Evolutionary conservation across 1,140 invertebrate species (phyloP).

Genomic region (Camponotus pennsylvanicus): DNA sequence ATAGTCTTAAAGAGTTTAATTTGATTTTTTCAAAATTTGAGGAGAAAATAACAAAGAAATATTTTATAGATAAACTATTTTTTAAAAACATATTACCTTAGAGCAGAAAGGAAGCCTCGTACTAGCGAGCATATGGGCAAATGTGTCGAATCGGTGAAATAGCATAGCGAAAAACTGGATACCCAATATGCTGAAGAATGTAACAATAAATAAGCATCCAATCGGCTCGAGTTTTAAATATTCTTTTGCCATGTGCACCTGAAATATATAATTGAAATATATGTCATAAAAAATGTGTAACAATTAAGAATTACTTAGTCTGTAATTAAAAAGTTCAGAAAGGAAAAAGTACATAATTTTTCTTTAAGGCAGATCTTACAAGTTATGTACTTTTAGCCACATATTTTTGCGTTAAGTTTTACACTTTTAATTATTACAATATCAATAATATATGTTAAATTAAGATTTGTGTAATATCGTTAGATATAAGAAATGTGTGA

Average conservation of each 20-base stretch:
- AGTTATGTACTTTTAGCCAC: neutral
- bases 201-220: slow-evolving; percentile 81
- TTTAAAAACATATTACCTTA: slow-evolving; percentile 67
- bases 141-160: slow-evolving; percentile 93
- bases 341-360: neutral
- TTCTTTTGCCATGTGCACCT: slow-evolving; percentile 86
- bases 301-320: neutral
- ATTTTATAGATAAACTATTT: neutral
- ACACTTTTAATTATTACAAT: neutral
- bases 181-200: slow-evolving; percentile 86
- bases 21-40: neutral
- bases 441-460: neutral
- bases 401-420: neutral
- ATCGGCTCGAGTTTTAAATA: slow-evolving; percentile 89
- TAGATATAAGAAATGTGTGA: slow-evolving; percentile 30
- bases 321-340: neutral
- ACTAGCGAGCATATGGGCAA: slow-evolving; percentile 94
- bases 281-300: neutral
- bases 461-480: slow-evolving; percentile 1
- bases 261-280: slow-evolving; percentile 42
- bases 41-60: neutral
- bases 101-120: slow-evolving; percentile 85
- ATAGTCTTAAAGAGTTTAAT: neutral
- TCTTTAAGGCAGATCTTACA: neutral
- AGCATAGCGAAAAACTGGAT: slow-evolving; percentile 95